Percentiles rank a stretch among this genome's conserved stretches.
Conservation (phyloP, 1,140 invertebrate genomes). For the Lordiphosa mommai region DNA sequence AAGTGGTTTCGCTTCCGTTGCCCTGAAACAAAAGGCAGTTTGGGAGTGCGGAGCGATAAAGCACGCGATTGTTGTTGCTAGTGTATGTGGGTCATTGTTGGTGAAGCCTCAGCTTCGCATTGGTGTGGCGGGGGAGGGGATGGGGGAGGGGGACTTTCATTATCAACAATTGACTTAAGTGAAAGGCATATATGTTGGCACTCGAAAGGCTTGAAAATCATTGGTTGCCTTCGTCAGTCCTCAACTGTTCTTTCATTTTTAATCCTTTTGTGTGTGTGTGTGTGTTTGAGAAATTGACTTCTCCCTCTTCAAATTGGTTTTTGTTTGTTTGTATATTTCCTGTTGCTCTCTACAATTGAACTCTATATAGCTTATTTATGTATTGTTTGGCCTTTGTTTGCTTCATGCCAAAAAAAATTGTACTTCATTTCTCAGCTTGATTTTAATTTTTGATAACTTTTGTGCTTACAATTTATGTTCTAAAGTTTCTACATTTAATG, state of each 20-base stretch:
- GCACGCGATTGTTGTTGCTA: constrained; percentile 61
- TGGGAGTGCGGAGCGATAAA: constrained; percentile 57
- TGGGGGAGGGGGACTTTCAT: constrained; percentile 21
- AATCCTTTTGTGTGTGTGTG: neutral
- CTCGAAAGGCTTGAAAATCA: constrained; percentile 7
- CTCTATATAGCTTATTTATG: constrained; percentile 56
- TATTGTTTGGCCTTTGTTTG: constrained; percentile 39
- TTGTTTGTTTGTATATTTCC: constrained; percentile 33
- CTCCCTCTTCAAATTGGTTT: constrained; percentile 14
- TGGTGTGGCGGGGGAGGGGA: neutral
- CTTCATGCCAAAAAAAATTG: constrained; percentile 27
- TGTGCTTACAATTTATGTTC: constrained; percentile 34
- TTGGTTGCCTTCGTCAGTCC: neutral
- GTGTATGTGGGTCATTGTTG: constrained; percentile 32
- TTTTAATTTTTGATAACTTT: constrained; percentile 64
- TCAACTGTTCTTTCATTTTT: neutral
- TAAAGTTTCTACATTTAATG: constrained; percentile 57
- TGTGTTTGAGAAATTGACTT: constrained; percentile 58
- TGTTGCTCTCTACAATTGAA: constrained; percentile 44
- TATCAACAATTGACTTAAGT: constrained; percentile 64
- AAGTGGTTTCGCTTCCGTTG: constrained; percentile 73
- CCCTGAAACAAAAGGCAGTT: constrained; percentile 18
- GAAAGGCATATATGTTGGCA: constrained; percentile 10
- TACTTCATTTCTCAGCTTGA: constrained; percentile 22
- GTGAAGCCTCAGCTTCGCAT: constrained; percentile 5